Conservation (phyloP, 2,888 invertebrate species). For the Idaea dimidiata region DNA sequence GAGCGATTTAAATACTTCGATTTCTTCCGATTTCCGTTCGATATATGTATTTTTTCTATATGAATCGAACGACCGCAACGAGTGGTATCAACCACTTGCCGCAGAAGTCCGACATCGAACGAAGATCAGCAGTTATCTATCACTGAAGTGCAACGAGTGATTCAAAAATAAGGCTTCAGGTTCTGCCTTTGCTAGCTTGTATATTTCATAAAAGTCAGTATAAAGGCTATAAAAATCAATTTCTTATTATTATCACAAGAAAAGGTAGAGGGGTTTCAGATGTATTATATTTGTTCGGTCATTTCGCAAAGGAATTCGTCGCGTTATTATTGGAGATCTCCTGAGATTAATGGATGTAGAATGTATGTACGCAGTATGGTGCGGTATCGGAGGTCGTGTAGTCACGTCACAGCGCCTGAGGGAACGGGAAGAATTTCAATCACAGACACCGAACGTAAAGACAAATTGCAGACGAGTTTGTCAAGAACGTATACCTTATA, state of each 20-base stretch:
- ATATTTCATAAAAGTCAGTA: background rate
- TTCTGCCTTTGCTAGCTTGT: background rate
- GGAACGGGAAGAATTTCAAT: conserved; percentile 58
- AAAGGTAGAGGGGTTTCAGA: conserved; percentile 4
- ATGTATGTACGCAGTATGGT: conserved; percentile 22
- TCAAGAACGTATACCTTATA: conserved; percentile 26
- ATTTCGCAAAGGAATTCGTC: conserved; percentile 17
- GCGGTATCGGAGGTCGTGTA: conserved; percentile 26
- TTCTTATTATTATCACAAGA: conserved; percentile 4
- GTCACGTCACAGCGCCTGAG: conserved; percentile 43
- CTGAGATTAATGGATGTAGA: conserved; percentile 27
- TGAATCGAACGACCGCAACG: too few relatives aligned
- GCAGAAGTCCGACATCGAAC: too few relatives aligned
- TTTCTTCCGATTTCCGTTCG: too few relatives aligned
- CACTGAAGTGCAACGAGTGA: too few relatives aligned
- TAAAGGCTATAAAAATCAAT: background rate
- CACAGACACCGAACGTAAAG: conserved; percentile 46
- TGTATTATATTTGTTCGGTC: conserved; percentile 22
- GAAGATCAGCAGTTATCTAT: too few relatives aligned
- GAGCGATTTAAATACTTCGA: too few relatives aligned
- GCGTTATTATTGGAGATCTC: conserved; percentile 12
- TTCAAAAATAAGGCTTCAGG: too few relatives aligned
- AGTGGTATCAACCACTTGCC: too few relatives aligned
- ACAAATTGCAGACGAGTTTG: conserved; percentile 60
- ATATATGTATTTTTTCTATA: too few relatives aligned